Evolutionary conservation across 2,113 vertebrate species (phyloP).

Genomic region (Phaethon lepturus): DNA sequence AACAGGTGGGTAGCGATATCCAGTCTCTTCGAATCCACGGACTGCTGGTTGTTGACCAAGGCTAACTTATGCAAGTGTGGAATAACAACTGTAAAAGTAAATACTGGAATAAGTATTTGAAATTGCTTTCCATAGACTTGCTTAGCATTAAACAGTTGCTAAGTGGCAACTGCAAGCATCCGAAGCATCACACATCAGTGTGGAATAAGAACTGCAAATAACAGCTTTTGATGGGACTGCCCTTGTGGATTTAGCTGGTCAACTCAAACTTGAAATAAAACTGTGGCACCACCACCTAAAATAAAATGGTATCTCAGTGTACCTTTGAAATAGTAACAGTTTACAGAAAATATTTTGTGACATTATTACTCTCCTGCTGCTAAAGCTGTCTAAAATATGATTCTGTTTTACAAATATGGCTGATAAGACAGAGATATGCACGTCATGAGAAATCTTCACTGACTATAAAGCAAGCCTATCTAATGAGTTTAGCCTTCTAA

Average conservation of each 20-base stretch:
- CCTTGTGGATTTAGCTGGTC: background rate
- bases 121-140: background rate
- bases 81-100: conserved; percentile 88
- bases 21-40: conserved; percentile 90
- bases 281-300: background rate
- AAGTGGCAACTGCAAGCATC: background rate
- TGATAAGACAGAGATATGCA: background rate
- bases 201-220: background rate
- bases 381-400: background rate
- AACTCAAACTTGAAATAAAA: background rate
- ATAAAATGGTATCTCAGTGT: background rate
- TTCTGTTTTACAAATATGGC: background rate
- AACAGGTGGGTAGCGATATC: conserved; percentile 96
- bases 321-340: background rate
- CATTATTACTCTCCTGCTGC: background rate
- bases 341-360: background rate
- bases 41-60: conserved; percentile 93
- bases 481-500: background rate
- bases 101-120: background rate
- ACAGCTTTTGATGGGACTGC: background rate
- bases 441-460: background rate
- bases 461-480: background rate
- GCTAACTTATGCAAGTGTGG: conserved; percentile 97
- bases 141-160: background rate
- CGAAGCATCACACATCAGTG: background rate